Base-by-base conservation (phyloP, 2,888 invertebrate genomes). In the Acrocera orbiculus region DNA sequence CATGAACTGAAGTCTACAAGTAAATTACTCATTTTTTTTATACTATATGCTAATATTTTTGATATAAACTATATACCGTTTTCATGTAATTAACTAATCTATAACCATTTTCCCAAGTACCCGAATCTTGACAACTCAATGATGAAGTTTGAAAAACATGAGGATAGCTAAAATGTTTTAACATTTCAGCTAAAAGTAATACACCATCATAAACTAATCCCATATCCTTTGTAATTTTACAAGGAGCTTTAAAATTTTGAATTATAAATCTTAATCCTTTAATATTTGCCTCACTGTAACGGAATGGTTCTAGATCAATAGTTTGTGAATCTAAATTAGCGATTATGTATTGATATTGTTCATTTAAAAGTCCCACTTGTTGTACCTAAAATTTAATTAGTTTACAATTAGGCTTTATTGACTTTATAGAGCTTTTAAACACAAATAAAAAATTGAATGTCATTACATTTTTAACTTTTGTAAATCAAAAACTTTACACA, bases 301-400 rank as follows among this genome's bases (percentile, higher is more conserved):
- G 75, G 50, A 75, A 86, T 11, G 77, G 73, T 28, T 75, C 73
- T 45, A 85, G 61, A 46, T 89, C 76, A 15, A 53, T 50, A 0
- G 56, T 53, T 15, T 58, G 58, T 16, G 87, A 65, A 54, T 87
- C 86, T 59, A 86, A 62, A 44, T 75, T 73, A 37, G 81, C 80
- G 34, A 89, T 72, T 19, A 90, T 64, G 46, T 78, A 81, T 44
- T 72, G 75, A 59, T 90, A 89, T 52, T 87, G 82, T 56, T 87
- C 85, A 41, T 85, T 89, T 76, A 93, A 86, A 76, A 93, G 85
- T 39, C 92, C 92, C 46, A 92, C 82, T 64, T 90, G 89, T 61
- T 90, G 85, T 13, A 90, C 90, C 63, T 92, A 82, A 51, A 81
- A n/a, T n/a, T n/a, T n/a, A n/a, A n/a, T n/a, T n/a, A n/a, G n/a